Evolutionary conservation across 2,797 vertebrate genomes (phyloP).

Genomic region (Otus scops): DNA sequence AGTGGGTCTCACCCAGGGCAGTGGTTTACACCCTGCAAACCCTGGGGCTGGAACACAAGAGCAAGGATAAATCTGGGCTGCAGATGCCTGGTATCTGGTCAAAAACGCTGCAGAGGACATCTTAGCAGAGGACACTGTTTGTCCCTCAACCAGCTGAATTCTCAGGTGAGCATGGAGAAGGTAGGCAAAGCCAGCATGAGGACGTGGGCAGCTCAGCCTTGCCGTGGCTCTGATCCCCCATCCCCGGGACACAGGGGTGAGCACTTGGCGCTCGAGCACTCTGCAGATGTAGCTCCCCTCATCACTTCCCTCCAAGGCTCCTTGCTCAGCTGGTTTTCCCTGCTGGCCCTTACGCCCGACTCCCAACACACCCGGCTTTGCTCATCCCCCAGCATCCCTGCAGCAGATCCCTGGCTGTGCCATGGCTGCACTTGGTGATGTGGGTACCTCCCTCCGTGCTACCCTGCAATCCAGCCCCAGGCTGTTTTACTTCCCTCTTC

Average conservation of each 20-base stretch:
- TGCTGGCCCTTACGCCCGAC: fast-evolving
- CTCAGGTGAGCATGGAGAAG: fast-evolving
- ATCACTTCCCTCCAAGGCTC: background rate
- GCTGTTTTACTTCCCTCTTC: background rate
- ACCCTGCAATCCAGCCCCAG: background rate
- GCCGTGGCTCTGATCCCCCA: background rate
- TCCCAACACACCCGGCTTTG: background rate
- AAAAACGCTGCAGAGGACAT: background rate
- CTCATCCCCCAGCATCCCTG: fast-evolving
- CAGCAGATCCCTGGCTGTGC: background rate
- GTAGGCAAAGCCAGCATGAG: background rate
- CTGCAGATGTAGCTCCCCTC: background rate
- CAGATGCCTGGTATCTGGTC: background rate
- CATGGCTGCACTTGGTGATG: background rate
- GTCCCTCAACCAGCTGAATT: background rate
- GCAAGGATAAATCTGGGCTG: background rate
- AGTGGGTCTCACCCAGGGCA: background rate
- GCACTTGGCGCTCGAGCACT: background rate
- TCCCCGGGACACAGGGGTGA: background rate
- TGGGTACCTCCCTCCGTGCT: background rate
- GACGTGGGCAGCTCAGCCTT: background rate
- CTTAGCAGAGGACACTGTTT: background rate
- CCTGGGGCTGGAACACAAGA: background rate
- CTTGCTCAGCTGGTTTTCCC: background rate
- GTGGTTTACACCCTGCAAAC: background rate